Conservation (phyloP, 2,797 vertebrate genomes). For the Schizopygopsis malacanthus region DNA sequence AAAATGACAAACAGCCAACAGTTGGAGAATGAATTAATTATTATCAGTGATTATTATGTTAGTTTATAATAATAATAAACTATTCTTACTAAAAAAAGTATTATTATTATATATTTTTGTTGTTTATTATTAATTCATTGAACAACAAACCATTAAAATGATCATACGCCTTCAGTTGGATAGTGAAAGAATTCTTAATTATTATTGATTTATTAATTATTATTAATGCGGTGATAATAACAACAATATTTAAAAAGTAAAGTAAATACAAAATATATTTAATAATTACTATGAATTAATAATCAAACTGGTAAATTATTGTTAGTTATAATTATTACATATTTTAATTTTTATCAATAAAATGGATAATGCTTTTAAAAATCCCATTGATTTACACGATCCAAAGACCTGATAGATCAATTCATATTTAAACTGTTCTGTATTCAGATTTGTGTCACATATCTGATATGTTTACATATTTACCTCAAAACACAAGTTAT, state of each 20-base stretch:
- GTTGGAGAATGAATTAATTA: neutral
- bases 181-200: neutral
- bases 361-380: neutral
- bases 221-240: neutral
- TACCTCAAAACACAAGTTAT: neutral
- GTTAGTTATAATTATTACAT: neutral
- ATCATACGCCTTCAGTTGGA: neutral
- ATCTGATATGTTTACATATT: neutral
- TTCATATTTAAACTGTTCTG: neutral
- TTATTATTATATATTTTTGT: neutral
- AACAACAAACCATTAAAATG: neutral
- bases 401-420: neutral
- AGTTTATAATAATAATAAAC: neutral
- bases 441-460: neutral
- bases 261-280: neutral
- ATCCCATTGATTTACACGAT: neutral
- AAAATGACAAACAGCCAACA: neutral
- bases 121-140: neutral
- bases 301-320: neutral
- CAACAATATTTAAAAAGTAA: neutral
- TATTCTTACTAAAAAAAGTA: neutral
- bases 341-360: neutral
- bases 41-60: neutral
- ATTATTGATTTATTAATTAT: neutral
- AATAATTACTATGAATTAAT: neutral